These are phyloP conservation scores for Vanessa cardui DNA, from an alignment of 2,888 invertebrate genomes.

Conservation along the genomic window DNA sequence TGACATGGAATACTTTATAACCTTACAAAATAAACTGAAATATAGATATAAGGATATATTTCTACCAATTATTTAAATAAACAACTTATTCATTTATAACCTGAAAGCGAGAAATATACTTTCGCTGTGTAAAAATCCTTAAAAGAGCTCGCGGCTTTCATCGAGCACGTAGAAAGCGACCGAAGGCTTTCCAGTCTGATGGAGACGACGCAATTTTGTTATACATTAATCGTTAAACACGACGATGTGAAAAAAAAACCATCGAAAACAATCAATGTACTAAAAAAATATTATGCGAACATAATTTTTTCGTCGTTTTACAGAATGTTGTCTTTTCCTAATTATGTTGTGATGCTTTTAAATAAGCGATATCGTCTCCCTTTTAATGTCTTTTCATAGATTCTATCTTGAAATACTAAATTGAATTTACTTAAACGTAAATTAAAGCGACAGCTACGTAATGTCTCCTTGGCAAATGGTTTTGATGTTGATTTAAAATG, in stretches of 20 bases:
- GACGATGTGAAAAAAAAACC: neutral
- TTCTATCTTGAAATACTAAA: slow-evolving; percentile 17
- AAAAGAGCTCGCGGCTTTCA: slow-evolving; percentile 26
- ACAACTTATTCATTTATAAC: neutral
- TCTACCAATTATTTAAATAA: neutral
- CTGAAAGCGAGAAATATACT: slow-evolving; percentile 19
- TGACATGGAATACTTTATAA: too few species aligned
- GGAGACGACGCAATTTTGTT: slow-evolving; percentile 24
- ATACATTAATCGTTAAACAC: slow-evolving; percentile 27
- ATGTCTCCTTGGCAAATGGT: neutral
- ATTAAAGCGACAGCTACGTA: slow-evolving; percentile 4
- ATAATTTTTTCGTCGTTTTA: slow-evolving; percentile 11
- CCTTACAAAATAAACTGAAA: too few species aligned
- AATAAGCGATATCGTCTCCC: slow-evolving; percentile 32
- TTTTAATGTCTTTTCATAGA: slow-evolving; percentile 28
- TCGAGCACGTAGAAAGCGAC: slow-evolving; percentile 28
- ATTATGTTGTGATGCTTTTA: slow-evolving; percentile 35
- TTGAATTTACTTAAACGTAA: slow-evolving; percentile 22
- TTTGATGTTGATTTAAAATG: neutral
- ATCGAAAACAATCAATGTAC: slow-evolving; percentile 27
- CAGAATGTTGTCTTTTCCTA: slow-evolving; percentile 31
- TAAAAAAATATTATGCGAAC: slow-evolving; percentile 3
- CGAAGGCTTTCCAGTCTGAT: slow-evolving; percentile 14
- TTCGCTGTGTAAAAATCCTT: slow-evolving; percentile 21
- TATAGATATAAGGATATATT: neutral